A percentile compares a stretch with the other conserved stretches of the same genome.
Conservation (phyloP, 2,888 invertebrate genomes). For the Geotrupes spiniger region DNA sequence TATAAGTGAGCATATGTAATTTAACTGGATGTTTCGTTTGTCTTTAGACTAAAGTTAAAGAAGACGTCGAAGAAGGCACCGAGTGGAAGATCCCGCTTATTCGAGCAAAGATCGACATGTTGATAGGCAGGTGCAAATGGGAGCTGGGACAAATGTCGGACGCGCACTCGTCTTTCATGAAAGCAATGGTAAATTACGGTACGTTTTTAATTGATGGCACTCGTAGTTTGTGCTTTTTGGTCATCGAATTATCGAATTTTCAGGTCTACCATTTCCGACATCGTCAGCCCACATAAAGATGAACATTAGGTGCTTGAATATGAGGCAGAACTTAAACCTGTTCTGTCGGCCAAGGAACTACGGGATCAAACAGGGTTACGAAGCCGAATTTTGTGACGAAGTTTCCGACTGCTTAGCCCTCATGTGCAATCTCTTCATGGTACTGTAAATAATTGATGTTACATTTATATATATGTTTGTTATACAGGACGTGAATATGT, state of each 20-base stretch:
- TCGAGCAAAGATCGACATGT: constrained; percentile 48
- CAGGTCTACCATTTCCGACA: constrained; percentile 46
- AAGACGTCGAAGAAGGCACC: constrained; percentile 33
- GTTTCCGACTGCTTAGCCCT: constrained; percentile 49
- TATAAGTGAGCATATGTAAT: too few relatives aligned
- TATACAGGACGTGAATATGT: constrained; percentile 40
- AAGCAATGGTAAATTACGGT: constrained; percentile 47
- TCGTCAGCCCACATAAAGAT: constrained; percentile 33
- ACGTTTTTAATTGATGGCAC: too few relatives aligned
- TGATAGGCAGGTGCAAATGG: constrained; percentile 49
- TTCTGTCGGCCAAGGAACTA: constrained; percentile 25
- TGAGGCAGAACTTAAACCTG: constrained; percentile 32
- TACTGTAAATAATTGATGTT: constrained; percentile 27
- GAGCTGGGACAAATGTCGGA: constrained; percentile 47
- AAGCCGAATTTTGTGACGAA: constrained; percentile 49
- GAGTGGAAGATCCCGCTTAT: constrained; percentile 46
- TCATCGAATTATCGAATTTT: neutral
- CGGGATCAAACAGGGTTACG: constrained; percentile 38
- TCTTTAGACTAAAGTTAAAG: constrained; percentile 14
- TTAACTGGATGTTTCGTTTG: too few relatives aligned
- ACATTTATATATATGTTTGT: constrained; percentile 1
- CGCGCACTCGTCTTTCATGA: constrained; percentile 43
- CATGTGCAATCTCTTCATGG: constrained; percentile 48
- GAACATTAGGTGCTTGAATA: constrained; percentile 34
- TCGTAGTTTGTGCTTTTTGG: too few relatives aligned